A percentile compares a stretch with the other conserved stretches of the same genome.
Conservation (phyloP, 2,888 invertebrate genomes). For the Cheilosia soror region DNA sequence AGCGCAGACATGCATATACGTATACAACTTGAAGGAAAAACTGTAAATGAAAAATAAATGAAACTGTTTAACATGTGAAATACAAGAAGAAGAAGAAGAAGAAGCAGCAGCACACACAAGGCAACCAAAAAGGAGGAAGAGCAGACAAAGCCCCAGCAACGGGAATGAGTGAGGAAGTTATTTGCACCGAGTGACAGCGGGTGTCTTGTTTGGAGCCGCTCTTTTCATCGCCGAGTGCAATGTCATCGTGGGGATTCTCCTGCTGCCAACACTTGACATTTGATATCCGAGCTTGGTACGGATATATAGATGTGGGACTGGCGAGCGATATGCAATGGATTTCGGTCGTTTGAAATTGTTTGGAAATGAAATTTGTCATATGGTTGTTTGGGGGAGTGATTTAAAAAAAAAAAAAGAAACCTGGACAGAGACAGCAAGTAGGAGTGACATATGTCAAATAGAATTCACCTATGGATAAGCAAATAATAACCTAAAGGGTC, state of each 20-base stretch:
- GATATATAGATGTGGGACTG: conserved; percentile 10
- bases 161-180: conserved; percentile 67
- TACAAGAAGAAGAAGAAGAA: conserved; percentile 19
- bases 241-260: conserved; percentile 66
- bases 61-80: conserved; percentile 67
- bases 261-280: conserved; percentile 62
- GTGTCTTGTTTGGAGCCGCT: conserved; percentile 71
- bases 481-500: too few relatives aligned
- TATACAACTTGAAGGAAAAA: conserved; percentile 49
- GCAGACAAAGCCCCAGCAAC: conserved; percentile 29
- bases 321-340: background rate
- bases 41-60: conserved; percentile 71
- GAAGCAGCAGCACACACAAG: background rate
- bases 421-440: too few relatives aligned
- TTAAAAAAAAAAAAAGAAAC: too few relatives aligned
- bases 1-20: conserved; percentile 11
- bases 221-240: conserved; percentile 68
- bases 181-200: conserved; percentile 70
- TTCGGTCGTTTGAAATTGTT: background rate
- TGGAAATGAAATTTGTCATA: background rate
- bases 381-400: too few relatives aligned
- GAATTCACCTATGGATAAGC: too few relatives aligned
- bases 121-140: conserved; percentile 26
- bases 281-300: conserved; percentile 49
- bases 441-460: too few relatives aligned